Evolutionary conservation across 2,113 vertebrate species (phyloP), one percentile per base, ranked within the genome.

Genomic region (Tetrao urogallus): DNA sequence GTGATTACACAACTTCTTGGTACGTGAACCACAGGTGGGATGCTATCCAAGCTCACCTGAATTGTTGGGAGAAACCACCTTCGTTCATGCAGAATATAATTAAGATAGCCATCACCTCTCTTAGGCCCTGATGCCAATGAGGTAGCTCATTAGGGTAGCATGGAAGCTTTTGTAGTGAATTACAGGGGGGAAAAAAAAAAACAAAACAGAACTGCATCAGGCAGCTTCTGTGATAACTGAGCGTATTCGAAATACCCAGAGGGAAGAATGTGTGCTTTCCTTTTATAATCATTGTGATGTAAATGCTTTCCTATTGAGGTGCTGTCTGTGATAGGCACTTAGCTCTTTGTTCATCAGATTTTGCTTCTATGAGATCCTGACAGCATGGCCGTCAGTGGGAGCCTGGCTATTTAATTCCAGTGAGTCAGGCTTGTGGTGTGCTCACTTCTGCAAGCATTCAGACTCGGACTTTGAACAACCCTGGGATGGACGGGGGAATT

Each of bases 351-450:
- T 80, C 36, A 40, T 12, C 52, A 61, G 65, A 4, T 61, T n/a
- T 64, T 72, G 76, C 42, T 74, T 63, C 9, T 42, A n/a, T 11
- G 40, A 19, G 69, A 48, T 42, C 52, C 43, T 47, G 61, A 43
- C 0, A 0, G 13, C 9, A 0, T 21, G 69, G 40, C 19, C 1
- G 0, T 45, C 36, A 32, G 18, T 32, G 27, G 30, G 36, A 50
- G 13, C 4, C 43, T 0, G 0, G 61, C 38, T 38, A 17, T 63
- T 13, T 50, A 2, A 36, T 58, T 63, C 75, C 81, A 4, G 30
- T 5, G 34, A 75, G 40, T 36, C 4, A 14, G 65, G 42, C n/a
- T 86, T 9, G 4, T 18, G 57, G 58, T 61, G 61, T 0, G 0
- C 66, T 67, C 0, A 0, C 36, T 58, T 32, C 0, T 0, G 60